These are phyloP conservation scores for Andrena dorsata DNA, from an alignment of 2,888 invertebrate genomes.

Conservation along the genomic window DNA sequence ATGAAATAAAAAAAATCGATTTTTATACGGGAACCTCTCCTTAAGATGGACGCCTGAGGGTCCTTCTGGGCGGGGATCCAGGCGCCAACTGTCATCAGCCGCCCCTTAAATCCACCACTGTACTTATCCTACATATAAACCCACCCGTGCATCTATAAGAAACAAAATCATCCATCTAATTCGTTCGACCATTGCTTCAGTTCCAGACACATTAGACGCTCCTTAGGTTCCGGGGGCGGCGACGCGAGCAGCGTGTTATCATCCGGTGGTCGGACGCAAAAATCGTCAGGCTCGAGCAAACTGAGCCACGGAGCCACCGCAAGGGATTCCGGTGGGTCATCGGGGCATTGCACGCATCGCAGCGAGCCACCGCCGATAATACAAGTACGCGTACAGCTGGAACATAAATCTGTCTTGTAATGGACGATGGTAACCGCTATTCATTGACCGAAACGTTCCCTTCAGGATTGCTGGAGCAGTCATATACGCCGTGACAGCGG, in stretches of 20 bases:
- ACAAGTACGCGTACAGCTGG: conserved; percentile 73
- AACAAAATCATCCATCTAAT: not conserved
- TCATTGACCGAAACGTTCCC: conserved; percentile 17
- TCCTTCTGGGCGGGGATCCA: too few species aligned
- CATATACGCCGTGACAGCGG: conserved; percentile 89
- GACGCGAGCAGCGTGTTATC: conserved; percentile 84
- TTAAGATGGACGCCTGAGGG: too few species aligned
- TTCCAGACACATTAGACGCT: conserved; percentile 82
- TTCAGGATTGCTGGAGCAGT: conserved; percentile 82
- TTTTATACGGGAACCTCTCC: too few species aligned
- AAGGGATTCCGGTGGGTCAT: conserved; percentile 92
- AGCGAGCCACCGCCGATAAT: conserved; percentile 89
- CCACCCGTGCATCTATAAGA: not conserved
- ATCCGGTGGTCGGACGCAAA: conserved; percentile 86
- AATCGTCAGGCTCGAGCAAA: conserved; percentile 84
- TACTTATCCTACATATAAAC: too few species aligned
- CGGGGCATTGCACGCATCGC: conserved; percentile 93
- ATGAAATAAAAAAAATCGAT: too few species aligned
- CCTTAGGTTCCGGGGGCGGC: conserved; percentile 82
- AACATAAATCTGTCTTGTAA: not conserved
- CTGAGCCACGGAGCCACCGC: conserved; percentile 83
- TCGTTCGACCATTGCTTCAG: conserved; percentile 57
- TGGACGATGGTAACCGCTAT: not conserved
- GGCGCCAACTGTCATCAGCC: too few species aligned
- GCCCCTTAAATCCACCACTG: too few species aligned